Percentiles rank a stretch among this genome's conserved stretches.
phyloP scores from a whole-genome alignment of 2,797 vertebrate species.

The Bradypodion pumilum region DNA sequence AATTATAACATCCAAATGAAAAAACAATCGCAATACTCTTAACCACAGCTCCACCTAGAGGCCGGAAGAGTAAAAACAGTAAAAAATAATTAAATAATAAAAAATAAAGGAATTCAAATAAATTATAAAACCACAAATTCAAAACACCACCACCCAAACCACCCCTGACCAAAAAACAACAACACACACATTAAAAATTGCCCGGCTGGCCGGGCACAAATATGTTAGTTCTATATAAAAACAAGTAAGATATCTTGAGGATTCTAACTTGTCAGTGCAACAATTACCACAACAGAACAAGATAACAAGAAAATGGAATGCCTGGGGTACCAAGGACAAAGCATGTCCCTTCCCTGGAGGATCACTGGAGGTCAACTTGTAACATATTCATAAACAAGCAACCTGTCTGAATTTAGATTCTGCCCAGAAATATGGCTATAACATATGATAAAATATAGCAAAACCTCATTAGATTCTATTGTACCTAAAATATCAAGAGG shows the following conservation, averaged over 20 bases:
- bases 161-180: no score
- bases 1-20: no score
- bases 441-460: background rate
- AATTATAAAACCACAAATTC: no score
- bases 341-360: background rate
- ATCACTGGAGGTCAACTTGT: background rate
- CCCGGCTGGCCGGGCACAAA: no score
- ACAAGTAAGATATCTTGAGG: background rate
- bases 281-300: background rate
- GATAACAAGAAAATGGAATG: background rate
- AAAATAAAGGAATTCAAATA: no score
- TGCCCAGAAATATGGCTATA: background rate
- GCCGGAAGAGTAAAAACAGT: no score
- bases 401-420: background rate
- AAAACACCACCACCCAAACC: no score
- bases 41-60: no score
- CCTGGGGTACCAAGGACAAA: background rate
- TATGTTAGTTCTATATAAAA: no score
- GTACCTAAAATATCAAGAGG: constrained; percentile 11
- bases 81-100: no score
- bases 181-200: no score
- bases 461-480: background rate
- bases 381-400: background rate
- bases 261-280: background rate
- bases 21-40: no score